These are phyloP conservation scores for Araneus ventricosus DNA, from an alignment of 1,140 invertebrate genomes.

Conservation along the genomic window DNA sequence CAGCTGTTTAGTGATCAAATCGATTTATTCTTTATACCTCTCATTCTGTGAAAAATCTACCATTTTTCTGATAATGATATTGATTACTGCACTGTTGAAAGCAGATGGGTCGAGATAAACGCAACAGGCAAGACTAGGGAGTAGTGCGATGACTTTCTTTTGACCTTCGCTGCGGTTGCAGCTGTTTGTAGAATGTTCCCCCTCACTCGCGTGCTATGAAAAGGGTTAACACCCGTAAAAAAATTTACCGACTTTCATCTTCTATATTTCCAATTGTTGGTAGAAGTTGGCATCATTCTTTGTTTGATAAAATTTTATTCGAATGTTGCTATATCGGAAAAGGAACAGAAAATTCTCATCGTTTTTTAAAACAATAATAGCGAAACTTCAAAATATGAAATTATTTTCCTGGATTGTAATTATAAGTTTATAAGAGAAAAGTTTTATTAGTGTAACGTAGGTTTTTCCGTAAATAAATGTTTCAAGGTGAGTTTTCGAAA, in stretches of 20 bases:
- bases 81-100: neutral
- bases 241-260: neutral
- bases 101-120: neutral
- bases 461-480: no score
- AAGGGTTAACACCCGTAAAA: slow-evolving; percentile 25
- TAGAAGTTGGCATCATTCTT: no score
- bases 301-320: no score
- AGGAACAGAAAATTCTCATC: no score
- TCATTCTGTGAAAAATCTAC: neutral
- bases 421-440: no score
- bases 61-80: slow-evolving; percentile 4
- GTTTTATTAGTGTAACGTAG: no score
- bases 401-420: no score
- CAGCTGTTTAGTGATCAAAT: neutral
- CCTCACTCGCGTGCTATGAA: neutral
- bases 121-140: neutral
- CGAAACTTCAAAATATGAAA: no score
- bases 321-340: no score
- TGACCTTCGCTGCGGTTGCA: neutral
- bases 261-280: neutral
- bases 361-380: no score
- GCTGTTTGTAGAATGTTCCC: neutral
- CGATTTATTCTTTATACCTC: neutral
- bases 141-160: neutral
- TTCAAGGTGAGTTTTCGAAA: no score